phyloP scores from a whole-genome alignment of 2,113 vertebrate genomes.

The Upupa epops region DNA sequence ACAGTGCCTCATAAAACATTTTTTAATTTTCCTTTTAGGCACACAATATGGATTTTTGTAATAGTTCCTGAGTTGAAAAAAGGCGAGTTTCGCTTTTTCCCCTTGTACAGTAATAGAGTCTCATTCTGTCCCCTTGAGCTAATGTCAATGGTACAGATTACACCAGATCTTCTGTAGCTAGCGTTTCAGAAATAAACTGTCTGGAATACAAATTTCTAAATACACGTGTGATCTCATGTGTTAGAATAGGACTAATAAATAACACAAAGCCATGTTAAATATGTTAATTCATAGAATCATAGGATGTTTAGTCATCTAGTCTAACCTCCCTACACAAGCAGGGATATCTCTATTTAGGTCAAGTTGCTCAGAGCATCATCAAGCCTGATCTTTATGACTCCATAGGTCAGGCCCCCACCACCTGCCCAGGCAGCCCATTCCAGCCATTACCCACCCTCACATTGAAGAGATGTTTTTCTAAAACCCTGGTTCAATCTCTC shows the following conservation, averaged over 20 bases:
- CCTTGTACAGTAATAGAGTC: background rate
- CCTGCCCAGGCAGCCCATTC: no score
- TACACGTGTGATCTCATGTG: no score
- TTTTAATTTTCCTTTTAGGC: background rate
- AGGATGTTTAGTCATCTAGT: no score
- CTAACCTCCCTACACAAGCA: no score
- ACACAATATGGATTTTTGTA: background rate
- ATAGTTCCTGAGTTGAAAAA: background rate
- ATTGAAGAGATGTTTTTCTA: no score
- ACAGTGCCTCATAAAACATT: fast-evolving
- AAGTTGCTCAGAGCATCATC: no score
- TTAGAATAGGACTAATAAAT: background rate
- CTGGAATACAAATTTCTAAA: background rate
- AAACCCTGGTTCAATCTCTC: no score
- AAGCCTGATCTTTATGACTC: no score
- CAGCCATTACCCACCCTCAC: no score
- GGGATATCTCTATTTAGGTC: no score
- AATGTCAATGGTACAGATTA: fast-evolving
- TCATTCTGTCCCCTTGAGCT: background rate
- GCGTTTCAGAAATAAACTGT: background rate
- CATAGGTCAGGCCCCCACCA: no score
- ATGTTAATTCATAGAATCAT: no score
- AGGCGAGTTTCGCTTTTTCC: background rate
- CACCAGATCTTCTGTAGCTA: background rate
- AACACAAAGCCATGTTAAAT: background rate